phyloP scores from a whole-genome alignment of 2,888 invertebrate genomes.

The Blomia tropicalis region DNA sequence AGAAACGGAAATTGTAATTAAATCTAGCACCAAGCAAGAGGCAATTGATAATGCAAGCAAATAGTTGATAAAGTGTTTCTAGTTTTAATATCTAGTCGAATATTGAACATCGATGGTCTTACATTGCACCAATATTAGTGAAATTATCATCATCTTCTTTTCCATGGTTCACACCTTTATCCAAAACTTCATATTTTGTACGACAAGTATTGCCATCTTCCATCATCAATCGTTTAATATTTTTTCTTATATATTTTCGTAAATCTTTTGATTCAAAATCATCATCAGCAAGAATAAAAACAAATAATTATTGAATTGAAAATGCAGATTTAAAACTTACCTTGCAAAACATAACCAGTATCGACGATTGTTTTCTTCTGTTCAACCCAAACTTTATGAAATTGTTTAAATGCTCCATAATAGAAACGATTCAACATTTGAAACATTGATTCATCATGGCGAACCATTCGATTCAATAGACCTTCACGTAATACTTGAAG shows the following conservation, averaged over 20 bases:
- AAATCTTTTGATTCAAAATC: no score
- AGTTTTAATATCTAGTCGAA: no score
- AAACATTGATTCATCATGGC: conserved; percentile 36
- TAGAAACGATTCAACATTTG: conserved; percentile 39
- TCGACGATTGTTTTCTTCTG: conserved; percentile 40
- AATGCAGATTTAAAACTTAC: conserved; percentile 31
- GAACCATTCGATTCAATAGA: conserved; percentile 40
- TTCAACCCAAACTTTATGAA: conserved; percentile 39
- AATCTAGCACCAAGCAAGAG: neutral
- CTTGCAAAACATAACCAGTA: conserved; percentile 41
- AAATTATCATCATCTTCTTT: conserved; percentile 15
- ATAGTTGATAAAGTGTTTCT: no score
- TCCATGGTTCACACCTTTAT: neutral
- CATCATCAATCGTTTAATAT: conserved; percentile 5
- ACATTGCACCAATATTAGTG: conserved; percentile 3
- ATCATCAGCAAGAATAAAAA: no score
- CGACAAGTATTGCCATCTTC: no score
- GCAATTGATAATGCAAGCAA: neutral
- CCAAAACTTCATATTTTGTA: conserved; percentile 1
- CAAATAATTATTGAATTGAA: no score
- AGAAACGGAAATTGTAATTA: no score
- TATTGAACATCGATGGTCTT: neutral
- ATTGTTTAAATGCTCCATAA: conserved; percentile 37
- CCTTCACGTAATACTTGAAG: conserved; percentile 41
- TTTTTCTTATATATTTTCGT: neutral